Percentiles rank a stretch among this genome's conserved stretches.
Evolutionary conservation across 2,797 vertebrate genomes (phyloP).

Genomic region (Molothrus ater): DNA sequence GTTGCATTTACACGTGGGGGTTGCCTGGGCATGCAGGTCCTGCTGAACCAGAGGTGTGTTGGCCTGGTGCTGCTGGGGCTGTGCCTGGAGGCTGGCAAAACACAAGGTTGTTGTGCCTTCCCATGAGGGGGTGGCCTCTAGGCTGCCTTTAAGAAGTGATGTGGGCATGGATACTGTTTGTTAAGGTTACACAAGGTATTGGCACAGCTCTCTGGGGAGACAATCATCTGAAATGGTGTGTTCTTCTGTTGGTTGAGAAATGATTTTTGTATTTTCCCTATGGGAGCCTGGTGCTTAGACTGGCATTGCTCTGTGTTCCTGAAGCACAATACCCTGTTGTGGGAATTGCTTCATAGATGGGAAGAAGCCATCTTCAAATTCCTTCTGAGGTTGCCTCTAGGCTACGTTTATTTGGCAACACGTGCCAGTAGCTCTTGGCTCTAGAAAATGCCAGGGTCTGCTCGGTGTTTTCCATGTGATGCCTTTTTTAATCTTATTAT

Average conservation of each 20-base stretch:
- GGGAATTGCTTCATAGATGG: neutral
- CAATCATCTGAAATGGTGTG: neutral
- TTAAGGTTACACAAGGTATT: neutral
- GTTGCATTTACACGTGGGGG: accelerated
- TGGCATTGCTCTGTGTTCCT: neutral
- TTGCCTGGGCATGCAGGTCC: neutral
- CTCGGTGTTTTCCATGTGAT: neutral
- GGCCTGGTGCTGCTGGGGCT: neutral
- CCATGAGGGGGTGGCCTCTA: neutral
- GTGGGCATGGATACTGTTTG: neutral
- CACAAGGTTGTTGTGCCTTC: accelerated
- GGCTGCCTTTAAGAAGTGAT: neutral
- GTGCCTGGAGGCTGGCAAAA: neutral
- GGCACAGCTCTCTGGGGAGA: neutral
- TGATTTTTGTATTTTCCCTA: neutral
- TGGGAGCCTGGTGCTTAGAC: neutral
- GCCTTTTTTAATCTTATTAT: neutral
- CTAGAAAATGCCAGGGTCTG: neutral
- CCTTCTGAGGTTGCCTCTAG: neutral
- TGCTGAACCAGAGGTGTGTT: neutral
- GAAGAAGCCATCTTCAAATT: neutral
- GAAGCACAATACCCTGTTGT: neutral
- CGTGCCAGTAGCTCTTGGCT: neutral
- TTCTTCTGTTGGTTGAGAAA: neutral
- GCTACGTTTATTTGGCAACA: neutral